Conservation (phyloP, 2,797 vertebrate genomes). For the Neosalanx taihuensis region DNA sequence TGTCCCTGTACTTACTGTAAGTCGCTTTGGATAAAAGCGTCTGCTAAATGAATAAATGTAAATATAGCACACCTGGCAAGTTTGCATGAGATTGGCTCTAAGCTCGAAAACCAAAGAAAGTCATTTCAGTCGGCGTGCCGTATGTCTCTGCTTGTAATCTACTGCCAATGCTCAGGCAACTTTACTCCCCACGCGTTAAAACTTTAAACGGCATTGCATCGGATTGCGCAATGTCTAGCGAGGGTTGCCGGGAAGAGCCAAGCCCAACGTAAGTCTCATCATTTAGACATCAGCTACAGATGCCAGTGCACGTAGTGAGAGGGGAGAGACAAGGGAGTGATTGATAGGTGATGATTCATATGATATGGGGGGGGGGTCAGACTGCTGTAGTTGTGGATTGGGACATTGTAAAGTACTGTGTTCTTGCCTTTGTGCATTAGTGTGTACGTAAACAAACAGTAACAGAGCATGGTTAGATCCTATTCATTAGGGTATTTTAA, state of each 20-base stretch:
- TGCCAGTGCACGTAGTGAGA: not conserved
- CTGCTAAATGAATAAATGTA: too few relatives aligned
- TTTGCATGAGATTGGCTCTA: conserved; percentile 20
- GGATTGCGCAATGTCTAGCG: conserved; percentile 4
- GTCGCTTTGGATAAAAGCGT: too few relatives aligned
- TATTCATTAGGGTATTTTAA: too few relatives aligned
- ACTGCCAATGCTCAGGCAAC: not conserved
- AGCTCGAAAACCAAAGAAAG: conserved; percentile 7
- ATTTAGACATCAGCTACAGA: conserved; percentile 16
- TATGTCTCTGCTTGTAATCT: conserved; percentile 10
- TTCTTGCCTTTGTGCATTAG: too few relatives aligned
- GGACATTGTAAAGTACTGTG: conserved; percentile 22
- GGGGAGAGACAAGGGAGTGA: not conserved
- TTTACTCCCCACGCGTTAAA: conserved; percentile 6
- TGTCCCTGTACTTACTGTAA: too few relatives aligned
- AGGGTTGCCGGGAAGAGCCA: not conserved
- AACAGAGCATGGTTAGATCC: too few relatives aligned
- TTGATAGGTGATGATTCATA: conserved; percentile 17
- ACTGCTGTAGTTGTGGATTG: conserved; percentile 21
- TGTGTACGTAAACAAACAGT: too few relatives aligned
- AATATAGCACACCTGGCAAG: conserved; percentile 36
- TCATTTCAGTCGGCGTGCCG: conserved; percentile 8
- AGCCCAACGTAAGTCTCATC: conserved; percentile 13
- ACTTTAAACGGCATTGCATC: not conserved
- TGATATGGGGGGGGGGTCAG: conserved; percentile 11